Base-by-base conservation (phyloP, 1,140 invertebrate genomes). In the Cryptotermes secundus region DNA sequence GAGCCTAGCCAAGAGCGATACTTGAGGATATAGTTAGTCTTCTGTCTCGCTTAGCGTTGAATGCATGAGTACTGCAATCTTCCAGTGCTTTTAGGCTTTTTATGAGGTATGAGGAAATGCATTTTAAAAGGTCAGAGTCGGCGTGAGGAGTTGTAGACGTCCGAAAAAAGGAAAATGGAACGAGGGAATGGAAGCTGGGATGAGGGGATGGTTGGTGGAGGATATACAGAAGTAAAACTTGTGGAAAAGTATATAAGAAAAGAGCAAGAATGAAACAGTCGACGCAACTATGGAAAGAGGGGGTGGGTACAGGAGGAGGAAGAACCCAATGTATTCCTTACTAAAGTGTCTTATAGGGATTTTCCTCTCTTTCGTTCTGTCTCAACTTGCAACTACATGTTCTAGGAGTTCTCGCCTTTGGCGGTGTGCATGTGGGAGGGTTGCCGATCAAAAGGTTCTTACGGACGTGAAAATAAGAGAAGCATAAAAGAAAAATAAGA, bases 121-220 rank as follows among this genome's bases (percentile, higher is more conserved):
- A 72, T 72, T 72, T 72, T 72, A 72, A 72, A 72, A 72, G 59
- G 59, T 72, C 59, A 72, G 2, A 72, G 59, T n/a, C 59, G n/a
- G 59, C 14, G 59, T 10, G 59, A 72, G n/a, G 59, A 72, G n/a
- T 72, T 72, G n/a, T 31, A 72, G 59, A 72, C 59, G 59, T 72
- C n/a, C 59, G 59, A 72, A 31, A 72, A 72, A n/a, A 72, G 59
- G 2, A 31, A 72, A 31, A 59, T 22, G 53, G 53, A n/a, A 59
- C 7, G 53, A 59, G 26, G 26, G n/a, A 16, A 72, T 31, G 59
- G 59, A 16, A 72, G 4, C 4, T 72, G n/a, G 59, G 45, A 19
- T 19, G 3, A 31, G 59, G n/a, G 6, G 9, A n/a, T 7, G 10
- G 59, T n/a, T 72, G 59, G 59, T n/a, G n/a, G 45, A 49, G 45